Conservation (phyloP, 2,797 vertebrate genomes). For the Tragopan temminckii region DNA sequence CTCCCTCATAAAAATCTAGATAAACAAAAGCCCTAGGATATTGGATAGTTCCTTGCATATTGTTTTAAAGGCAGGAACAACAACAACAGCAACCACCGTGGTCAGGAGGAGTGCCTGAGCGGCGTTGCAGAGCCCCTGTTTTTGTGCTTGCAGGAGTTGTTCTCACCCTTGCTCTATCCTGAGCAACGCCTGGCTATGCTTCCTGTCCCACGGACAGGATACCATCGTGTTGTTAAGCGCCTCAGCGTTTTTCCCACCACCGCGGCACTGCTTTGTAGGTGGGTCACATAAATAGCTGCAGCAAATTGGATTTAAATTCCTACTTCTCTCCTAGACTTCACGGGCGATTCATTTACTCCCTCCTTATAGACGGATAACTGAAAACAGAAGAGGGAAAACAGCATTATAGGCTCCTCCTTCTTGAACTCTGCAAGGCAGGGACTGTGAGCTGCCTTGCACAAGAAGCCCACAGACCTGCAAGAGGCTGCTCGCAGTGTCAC, state of each 20-base stretch:
- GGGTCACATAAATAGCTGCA: background rate
- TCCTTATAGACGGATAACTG: background rate
- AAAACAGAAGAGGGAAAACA: background rate
- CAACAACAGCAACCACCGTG: slow-evolving; percentile 39
- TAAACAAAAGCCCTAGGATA: slow-evolving; percentile 78
- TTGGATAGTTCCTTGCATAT: slow-evolving; percentile 73
- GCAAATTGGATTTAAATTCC: slow-evolving; percentile 23
- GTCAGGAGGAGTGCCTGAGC: background rate
- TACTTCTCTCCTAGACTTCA: background rate
- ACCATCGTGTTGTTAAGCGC: background rate
- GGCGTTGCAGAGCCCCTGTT: background rate
- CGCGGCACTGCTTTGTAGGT: fast-evolving
- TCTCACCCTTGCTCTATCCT: background rate
- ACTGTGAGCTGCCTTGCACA: background rate
- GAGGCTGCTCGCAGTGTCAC: background rate
- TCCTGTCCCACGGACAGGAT: background rate
- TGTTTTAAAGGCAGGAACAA: slow-evolving; percentile 74
- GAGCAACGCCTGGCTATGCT: fast-evolving
- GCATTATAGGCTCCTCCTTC: background rate
- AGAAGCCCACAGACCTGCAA: background rate
- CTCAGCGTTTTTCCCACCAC: background rate
- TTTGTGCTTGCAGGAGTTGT: background rate
- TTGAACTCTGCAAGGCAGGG: background rate
- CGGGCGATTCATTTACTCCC: background rate
- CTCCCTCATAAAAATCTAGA: slow-evolving; percentile 62